Conservation (phyloP, 2,888 invertebrate species). For the Ophonus ardosiacus region DNA sequence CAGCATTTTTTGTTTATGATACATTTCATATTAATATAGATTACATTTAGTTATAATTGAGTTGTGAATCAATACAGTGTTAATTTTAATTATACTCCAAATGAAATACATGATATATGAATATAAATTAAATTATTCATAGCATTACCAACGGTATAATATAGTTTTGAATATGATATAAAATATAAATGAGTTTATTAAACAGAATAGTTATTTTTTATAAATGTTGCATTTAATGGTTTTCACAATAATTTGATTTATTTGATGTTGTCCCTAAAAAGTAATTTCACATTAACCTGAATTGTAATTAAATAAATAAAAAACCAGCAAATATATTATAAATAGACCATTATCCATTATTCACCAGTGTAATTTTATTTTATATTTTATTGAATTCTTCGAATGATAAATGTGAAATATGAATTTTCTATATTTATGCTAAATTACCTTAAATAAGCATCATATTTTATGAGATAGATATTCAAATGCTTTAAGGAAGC, state of each 20-base stretch:
- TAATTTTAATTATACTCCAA: conserved; percentile 25
- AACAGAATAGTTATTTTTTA: conserved; percentile 26
- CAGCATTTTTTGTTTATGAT: background rate
- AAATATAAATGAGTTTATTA: conserved; percentile 6
- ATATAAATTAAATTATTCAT: background rate
- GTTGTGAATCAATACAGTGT: conserved; percentile 5
- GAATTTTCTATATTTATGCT: background rate
- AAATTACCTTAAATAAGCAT: background rate
- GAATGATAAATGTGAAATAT: background rate
- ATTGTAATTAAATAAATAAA: conserved; percentile 1
- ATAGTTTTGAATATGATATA: background rate
- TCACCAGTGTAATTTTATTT: background rate
- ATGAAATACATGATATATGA: conserved; percentile 26
- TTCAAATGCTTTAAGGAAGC: background rate
- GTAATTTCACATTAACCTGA: conserved; percentile 7
- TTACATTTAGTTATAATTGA: conserved; percentile 11
- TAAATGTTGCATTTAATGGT: conserved; percentile 23
- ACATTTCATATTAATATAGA: background rate
- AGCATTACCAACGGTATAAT: background rate
- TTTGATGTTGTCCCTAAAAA: conserved; percentile 6
- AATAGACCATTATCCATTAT: background rate
- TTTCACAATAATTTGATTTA: conserved; percentile 17
- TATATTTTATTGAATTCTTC: background rate
- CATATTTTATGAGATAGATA: background rate
- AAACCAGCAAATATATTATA: too few relatives aligned